A percentile compares a stretch with the other conserved stretches of the same genome.
These are phyloP conservation scores for Echiichthys vipera DNA, from an alignment of 2,797 vertebrate species.

Conservation along the genomic window DNA sequence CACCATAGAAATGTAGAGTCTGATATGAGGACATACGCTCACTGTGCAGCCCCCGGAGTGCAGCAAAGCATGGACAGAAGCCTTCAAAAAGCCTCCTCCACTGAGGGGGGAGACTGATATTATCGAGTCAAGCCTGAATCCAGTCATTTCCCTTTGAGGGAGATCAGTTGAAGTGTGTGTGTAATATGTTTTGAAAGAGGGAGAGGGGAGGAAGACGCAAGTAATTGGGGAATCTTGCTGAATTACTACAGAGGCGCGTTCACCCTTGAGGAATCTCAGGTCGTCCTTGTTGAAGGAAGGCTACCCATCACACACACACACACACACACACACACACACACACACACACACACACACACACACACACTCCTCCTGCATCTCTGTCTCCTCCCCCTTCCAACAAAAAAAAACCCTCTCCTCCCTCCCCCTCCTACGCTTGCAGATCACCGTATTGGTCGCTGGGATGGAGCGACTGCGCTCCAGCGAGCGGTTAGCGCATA, in stretches of 20 bases:
- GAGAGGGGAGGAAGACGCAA: slow-evolving; percentile 6
- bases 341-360: slow-evolving; percentile 24
- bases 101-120: slow-evolving; percentile 10
- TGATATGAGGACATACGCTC: slow-evolving; percentile 27
- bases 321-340: slow-evolving; percentile 18
- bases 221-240: slow-evolving; percentile 62
- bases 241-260: slow-evolving; percentile 69
- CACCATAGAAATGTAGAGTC: slow-evolving; percentile 21
- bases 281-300: slow-evolving; percentile 79
- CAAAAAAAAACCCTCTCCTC: slow-evolving; percentile 32
- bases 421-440: slow-evolving; percentile 44
- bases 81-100: slow-evolving; percentile 38
- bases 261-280: slow-evolving; percentile 82
- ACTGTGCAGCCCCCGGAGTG: slow-evolving; percentile 28
- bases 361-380: slow-evolving; percentile 47
- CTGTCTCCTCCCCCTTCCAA: slow-evolving; percentile 70
- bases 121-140: slow-evolving; percentile 31
- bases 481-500: slow-evolving; percentile 60
- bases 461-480: slow-evolving; percentile 66
- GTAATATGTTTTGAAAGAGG: slow-evolving; percentile 30
- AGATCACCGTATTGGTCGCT: slow-evolving; percentile 71
- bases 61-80: slow-evolving; percentile 37
- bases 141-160: slow-evolving; percentile 46
- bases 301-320: slow-evolving; percentile 48
- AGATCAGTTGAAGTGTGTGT: slow-evolving; percentile 60